Conservation (phyloP, 2,797 vertebrate genomes). For the Amazonetta brasiliensis region DNA sequence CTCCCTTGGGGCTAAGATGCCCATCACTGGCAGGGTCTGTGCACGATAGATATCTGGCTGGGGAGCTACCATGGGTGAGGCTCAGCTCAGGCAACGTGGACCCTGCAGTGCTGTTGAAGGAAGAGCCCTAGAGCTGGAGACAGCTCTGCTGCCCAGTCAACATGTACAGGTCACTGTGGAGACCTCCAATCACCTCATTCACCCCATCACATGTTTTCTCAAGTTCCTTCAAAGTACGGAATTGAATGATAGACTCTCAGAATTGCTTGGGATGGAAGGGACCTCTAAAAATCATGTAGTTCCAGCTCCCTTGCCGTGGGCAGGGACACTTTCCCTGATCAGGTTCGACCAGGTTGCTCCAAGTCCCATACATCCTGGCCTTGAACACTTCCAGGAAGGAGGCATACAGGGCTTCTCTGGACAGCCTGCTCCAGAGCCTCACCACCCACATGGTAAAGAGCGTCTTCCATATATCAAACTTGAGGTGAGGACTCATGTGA, state of each 20-base stretch:
- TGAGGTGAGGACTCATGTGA: not conserved
- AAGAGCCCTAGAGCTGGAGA: not conserved
- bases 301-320: not conserved
- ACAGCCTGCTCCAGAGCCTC: not conserved
- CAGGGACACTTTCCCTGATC: not conserved
- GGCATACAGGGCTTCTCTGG: not conserved
- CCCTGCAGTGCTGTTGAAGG: not conserved
- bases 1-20: not conserved
- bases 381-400: not conserved
- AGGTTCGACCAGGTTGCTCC: not conserved
- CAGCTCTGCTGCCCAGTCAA: not conserved
- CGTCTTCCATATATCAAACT: not conserved
- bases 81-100: not conserved
- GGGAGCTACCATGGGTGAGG: not conserved
- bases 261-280: not conserved
- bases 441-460: not conserved
- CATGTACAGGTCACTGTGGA: not conserved
- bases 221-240: not conserved
- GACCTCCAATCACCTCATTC: not conserved
- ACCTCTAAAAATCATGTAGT: not conserved
- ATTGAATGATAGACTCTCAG: not conserved
- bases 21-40: fast-evolving
- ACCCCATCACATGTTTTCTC: not conserved
- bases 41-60: not conserved
- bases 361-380: not conserved